phyloP scores from a whole-genome alignment of 2,113 vertebrate genomes.

The Hoplias malabaricus region DNA sequence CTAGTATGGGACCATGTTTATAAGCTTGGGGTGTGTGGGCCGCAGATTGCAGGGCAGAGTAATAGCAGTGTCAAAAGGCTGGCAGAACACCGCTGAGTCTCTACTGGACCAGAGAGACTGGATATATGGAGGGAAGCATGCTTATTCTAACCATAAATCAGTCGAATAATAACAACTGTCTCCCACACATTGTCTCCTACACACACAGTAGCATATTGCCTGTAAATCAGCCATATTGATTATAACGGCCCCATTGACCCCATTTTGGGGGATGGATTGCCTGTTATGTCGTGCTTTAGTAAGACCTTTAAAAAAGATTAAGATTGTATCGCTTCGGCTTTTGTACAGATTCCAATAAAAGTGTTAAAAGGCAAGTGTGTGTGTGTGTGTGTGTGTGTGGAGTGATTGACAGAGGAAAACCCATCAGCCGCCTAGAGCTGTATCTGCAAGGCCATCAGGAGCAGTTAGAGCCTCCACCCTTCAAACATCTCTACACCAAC shows the following conservation, averaged over 20 bases:
- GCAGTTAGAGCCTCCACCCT: not conserved
- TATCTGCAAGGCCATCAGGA: constrained; percentile 31
- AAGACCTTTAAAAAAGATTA: constrained; percentile 29
- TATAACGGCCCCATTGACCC: constrained; percentile 14
- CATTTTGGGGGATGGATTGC: constrained; percentile 2
- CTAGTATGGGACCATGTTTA: not conserved
- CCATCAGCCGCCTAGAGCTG: constrained; percentile 1
- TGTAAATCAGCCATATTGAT: constrained; percentile 36
- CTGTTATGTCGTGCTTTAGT: not conserved
- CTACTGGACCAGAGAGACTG: not conserved
- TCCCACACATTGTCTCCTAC: constrained; percentile 13
- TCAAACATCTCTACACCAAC: constrained; percentile 8
- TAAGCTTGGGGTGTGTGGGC: constrained; percentile 17
- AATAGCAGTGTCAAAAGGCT: not conserved
- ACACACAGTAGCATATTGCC: not conserved
- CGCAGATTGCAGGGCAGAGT: not conserved
- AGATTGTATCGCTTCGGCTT: constrained; percentile 6
- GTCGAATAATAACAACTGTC: constrained; percentile 6
- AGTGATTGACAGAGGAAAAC: constrained; percentile 16
- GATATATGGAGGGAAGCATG: not conserved
- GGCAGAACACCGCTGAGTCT: constrained; percentile 10
- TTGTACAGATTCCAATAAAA: constrained; percentile 5
- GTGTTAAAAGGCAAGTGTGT: constrained; percentile 1
- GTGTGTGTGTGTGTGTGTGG: constrained; percentile 14
- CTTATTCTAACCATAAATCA: constrained; percentile 17